Base-by-base conservation (phyloP, 2,888 invertebrate species). In the Clostera curtula region DNA sequence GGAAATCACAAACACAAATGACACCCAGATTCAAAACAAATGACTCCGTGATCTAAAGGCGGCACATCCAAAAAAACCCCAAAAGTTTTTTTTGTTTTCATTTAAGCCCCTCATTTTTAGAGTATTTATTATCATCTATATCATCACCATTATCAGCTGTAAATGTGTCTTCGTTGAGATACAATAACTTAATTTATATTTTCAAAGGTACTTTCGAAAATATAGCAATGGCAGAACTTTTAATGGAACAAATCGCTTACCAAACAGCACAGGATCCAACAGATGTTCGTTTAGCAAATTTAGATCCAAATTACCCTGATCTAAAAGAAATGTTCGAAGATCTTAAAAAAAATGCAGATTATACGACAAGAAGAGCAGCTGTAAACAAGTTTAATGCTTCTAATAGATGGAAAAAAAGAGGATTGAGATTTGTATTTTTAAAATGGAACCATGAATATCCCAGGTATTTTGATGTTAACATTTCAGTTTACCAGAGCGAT, bases 391-490 rank as follows among this genome's bases (percentile, higher is more conserved):
- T 86, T 43, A 91, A 91, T 52, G 52, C 62, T 5, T 37, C 80
- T 36, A 92, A 93, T 61, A 76, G 90, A 29, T 93, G 92, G 91
- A 89, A 86, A 47, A 92, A 93, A 60, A 84, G 85, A 25, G 92
- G 88, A 1, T 61, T 90, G 1, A 63, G 86, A 15, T 44, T 89
- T 7, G 70, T 87, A 1, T 86, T 89, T 1, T 75, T 90, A 71
- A 83, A 82, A 37, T 92, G 88, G 70, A 71, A 76, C 1, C 60
- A 27, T 9, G 4, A 4, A 1, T 18, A 24, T 4, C 13, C 23
- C 4, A 29, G 25, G 22, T 25, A 35, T 6, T 25, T 36, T 9
- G 41, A 43, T 9, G 34, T 49, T 1, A 55, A 46, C 22, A 1
- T 55, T 1, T 29, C 43, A 5, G 38, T 52, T 2, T 56, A 29